Percentiles rank a stretch among this genome's conserved stretches.
phyloP scores from a whole-genome alignment of 2,797 vertebrate species.

The Hypotaenidia okinawae region DNA sequence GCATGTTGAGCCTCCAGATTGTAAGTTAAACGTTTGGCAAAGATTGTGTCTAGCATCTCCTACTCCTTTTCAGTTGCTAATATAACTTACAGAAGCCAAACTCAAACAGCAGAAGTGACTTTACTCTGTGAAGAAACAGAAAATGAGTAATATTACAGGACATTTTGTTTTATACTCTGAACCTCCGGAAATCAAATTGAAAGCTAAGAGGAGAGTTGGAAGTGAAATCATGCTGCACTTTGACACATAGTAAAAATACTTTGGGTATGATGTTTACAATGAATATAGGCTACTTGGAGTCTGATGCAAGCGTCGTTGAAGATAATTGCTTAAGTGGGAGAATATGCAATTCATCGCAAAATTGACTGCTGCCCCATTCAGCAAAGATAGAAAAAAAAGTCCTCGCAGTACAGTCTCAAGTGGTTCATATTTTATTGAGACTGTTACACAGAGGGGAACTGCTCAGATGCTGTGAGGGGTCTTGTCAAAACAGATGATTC shows the following conservation, averaged over 20 bases:
- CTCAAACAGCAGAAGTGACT: neutral
- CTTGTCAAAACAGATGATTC: neutral
- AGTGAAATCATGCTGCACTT: neutral
- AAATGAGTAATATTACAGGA: neutral
- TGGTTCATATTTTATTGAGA: neutral
- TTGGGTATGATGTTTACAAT: neutral
- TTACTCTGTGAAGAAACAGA: neutral
- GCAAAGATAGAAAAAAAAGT: neutral
- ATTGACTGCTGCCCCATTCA: neutral
- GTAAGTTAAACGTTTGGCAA: constrained; percentile 1
- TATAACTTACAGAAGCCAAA: neutral
- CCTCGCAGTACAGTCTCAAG: accelerated
- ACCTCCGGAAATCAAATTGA: neutral
- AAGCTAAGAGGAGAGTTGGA: neutral
- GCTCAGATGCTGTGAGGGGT: neutral
- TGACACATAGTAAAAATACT: neutral
- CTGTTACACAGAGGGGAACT: neutral
- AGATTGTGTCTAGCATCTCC: constrained; percentile 19
- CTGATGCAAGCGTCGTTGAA: neutral
- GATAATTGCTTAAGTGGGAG: neutral
- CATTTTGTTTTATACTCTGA: neutral
- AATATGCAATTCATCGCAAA: neutral
- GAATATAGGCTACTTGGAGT: neutral
- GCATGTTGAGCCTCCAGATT: constrained; percentile 31
- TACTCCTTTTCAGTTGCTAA: neutral